Conservation (phyloP, 1,140 invertebrate species). For the Nasonia vitripennis region DNA sequence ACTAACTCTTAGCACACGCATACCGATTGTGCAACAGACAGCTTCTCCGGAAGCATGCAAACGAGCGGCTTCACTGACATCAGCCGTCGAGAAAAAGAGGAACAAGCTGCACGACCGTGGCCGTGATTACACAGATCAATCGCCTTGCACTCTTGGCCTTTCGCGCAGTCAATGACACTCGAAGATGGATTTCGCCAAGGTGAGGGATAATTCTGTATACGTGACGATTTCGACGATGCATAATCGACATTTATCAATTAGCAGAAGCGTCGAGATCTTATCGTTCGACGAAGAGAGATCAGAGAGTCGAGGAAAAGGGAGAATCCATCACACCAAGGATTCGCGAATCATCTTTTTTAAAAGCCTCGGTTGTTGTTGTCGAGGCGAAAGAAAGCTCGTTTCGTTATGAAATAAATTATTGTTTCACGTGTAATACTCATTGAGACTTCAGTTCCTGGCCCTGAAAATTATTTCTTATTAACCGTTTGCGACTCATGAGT, state of each 20-base stretch:
- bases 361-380: neutral
- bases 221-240: neutral
- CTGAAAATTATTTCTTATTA: too few species aligned
- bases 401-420: neutral
- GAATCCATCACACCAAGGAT: neutral
- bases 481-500: too few species aligned
- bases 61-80: neutral
- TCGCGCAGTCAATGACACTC: slow-evolving; percentile 23
- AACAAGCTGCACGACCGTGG: neutral
- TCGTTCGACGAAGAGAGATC: too few species aligned
- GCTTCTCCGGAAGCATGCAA: neutral
- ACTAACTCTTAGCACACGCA: too few species aligned
- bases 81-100: neutral
- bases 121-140: neutral
- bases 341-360: neutral
- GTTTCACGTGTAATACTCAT: too few species aligned
- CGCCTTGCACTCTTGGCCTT: slow-evolving; percentile 4
- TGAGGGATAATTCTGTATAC: neutral
- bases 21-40: too few species aligned
- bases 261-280: neutral
- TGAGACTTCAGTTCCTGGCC: too few species aligned
- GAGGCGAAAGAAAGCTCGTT: neutral
- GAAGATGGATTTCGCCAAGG: neutral
- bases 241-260: neutral
- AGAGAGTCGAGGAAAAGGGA: neutral